Percentiles rank a stretch among this genome's conserved stretches.
phyloP scores from a whole-genome alignment of 2,888 invertebrate species.

The Morpho achilles region DNA sequence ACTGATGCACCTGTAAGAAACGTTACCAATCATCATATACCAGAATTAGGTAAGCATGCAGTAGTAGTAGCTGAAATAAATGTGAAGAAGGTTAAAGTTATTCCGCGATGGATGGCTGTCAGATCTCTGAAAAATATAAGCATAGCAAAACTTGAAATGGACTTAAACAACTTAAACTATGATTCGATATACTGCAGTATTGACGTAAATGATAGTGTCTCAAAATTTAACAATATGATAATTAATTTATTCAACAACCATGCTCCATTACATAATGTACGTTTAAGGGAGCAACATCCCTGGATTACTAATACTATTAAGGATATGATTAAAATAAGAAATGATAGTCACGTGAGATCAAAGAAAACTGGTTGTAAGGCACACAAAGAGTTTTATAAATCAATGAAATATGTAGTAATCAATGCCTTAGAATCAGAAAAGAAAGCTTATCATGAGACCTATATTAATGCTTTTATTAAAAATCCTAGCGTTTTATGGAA shows the following conservation, averaged over 20 bases:
- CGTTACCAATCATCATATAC: slow-evolving; percentile 12
- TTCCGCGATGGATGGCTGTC: no score
- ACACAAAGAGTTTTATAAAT: slow-evolving; percentile 1
- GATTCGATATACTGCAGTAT: slow-evolving; percentile 13
- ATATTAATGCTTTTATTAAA: slow-evolving; percentile 12
- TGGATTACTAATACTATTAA: slow-evolving; percentile 17
- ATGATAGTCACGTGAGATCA: slow-evolving; percentile 1
- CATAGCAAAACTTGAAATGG: no score
- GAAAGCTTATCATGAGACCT: slow-evolving; percentile 9
- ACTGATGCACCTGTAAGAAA: slow-evolving; percentile 12
- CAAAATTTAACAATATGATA: no score
- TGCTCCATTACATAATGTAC: no score
- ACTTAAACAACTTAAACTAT: no score
- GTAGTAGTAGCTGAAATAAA: slow-evolving; percentile 3
- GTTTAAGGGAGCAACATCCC: background rate
- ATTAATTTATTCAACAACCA: no score
- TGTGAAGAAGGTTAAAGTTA: no score
- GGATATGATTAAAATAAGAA: slow-evolving; percentile 13
- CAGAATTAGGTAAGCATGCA: slow-evolving; percentile 20
- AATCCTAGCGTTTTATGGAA: slow-evolving; percentile 14
- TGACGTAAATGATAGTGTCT: background rate
- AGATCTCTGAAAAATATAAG: no score
- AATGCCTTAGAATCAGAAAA: slow-evolving; percentile 3
- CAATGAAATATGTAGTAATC: background rate
- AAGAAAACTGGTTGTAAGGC: background rate